Conservation (phyloP, 2,113 vertebrate species). For the Pagrus major region DNA sequence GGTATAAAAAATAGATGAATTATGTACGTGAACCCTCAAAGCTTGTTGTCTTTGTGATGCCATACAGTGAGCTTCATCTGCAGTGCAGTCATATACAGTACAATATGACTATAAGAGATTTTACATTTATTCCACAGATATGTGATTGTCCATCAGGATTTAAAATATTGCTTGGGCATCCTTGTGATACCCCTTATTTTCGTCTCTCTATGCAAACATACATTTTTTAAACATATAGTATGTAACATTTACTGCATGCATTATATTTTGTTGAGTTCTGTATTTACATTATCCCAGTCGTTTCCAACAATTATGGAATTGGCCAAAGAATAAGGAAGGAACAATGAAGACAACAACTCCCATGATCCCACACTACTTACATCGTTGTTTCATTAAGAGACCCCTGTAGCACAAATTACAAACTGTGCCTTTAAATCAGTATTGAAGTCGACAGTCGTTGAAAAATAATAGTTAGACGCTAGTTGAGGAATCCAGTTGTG, state of each 20-base stretch:
- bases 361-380: too few relatives aligned
- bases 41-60: conserved; percentile 21
- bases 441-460: not conserved
- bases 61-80: not conserved
- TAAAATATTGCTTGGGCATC: not conserved
- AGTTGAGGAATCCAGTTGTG: not conserved
- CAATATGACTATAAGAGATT: not conserved
- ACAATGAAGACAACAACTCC: too few relatives aligned
- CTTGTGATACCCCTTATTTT: not conserved
- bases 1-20: conserved; percentile 62
- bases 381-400: too few relatives aligned
- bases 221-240: too few relatives aligned
- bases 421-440: not conserved
- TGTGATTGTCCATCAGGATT: conserved; percentile 6
- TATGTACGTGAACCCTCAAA: conserved; percentile 21
- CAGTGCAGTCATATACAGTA: conserved; percentile 6
- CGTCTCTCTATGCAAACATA: not conserved
- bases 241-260: too few relatives aligned
- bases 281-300: too few relatives aligned
- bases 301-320: too few relatives aligned
- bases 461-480: not conserved
- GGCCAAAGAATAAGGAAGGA: too few relatives aligned
- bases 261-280: too few relatives aligned
- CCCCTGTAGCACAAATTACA: too few relatives aligned
- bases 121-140: conserved; percentile 20